phyloP scores from a whole-genome alignment of 2,888 invertebrate genomes.

The Idaea straminata region DNA sequence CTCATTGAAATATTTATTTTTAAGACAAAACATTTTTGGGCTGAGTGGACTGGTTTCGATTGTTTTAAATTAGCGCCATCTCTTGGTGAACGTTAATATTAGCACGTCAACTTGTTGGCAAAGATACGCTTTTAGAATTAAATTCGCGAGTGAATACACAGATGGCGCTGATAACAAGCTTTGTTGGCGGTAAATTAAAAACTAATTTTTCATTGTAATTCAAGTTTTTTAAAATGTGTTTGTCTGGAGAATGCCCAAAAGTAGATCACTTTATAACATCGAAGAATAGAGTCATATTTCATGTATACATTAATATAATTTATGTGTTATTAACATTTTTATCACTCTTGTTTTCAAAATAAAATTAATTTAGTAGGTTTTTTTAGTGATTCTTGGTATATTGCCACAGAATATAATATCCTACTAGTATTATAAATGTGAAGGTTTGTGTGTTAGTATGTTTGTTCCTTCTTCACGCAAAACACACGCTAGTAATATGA shows the following conservation, averaged over 20 bases:
- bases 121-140: slow-evolving; percentile 13
- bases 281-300: neutral
- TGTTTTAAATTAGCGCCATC: slow-evolving; percentile 65
- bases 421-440: too few species aligned
- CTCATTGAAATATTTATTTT: slow-evolving; percentile 59
- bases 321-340: too few species aligned
- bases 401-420: too few species aligned
- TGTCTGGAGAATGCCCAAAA: neutral
- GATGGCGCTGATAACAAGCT: slow-evolving; percentile 55
- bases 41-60: slow-evolving; percentile 64
- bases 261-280: neutral
- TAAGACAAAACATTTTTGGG: slow-evolving; percentile 22
- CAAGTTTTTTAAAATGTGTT: neutral
- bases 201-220: neutral
- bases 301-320: neutral
- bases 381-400: too few species aligned
- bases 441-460: too few species aligned
- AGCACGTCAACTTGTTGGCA: slow-evolving; percentile 19
- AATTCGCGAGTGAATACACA: slow-evolving; percentile 33
- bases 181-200: slow-evolving; percentile 6
- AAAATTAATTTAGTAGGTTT: too few species aligned
- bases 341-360: too few species aligned
- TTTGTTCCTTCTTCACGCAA: too few species aligned
- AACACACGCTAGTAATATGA: too few species aligned
- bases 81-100: slow-evolving; percentile 39